phyloP scores from a whole-genome alignment of 2,888 invertebrate species.

The Drosophila testacea region DNA sequence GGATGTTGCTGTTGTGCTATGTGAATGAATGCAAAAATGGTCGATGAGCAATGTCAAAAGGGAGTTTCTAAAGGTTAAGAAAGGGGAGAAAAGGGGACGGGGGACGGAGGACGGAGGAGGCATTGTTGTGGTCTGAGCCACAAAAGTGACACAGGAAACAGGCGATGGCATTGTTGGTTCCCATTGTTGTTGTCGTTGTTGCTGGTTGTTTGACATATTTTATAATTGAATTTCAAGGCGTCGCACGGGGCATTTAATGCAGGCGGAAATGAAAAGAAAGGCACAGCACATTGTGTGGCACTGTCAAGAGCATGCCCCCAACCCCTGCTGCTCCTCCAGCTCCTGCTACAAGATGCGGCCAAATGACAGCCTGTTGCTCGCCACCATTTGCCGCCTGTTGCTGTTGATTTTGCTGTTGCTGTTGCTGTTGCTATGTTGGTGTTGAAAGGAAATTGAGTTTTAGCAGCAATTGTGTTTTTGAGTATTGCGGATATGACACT shows the following conservation, averaged over 20 bases:
- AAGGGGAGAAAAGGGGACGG: background rate
- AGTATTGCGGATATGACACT: constrained; percentile 18
- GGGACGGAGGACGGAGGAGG: background rate
- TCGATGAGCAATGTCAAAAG: constrained; percentile 15
- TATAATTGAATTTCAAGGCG: constrained; percentile 78
- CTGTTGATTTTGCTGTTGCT: constrained; percentile 24
- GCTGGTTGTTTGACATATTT: constrained; percentile 73
- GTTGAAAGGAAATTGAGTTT: constrained; percentile 60
- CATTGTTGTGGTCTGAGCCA: constrained; percentile 13
- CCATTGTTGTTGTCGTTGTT: constrained; percentile 30
- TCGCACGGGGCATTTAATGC: constrained; percentile 37
- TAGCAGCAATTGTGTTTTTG: constrained; percentile 36
- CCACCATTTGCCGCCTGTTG: constrained; percentile 40
- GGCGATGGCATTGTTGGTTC: constrained; percentile 46
- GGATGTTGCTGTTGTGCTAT: constrained; percentile 9
- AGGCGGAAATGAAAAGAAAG: constrained; percentile 47
- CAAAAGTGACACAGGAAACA: constrained; percentile 39
- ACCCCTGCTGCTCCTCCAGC: too few relatives aligned
- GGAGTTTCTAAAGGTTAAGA: constrained; percentile 2
- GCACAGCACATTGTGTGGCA: constrained; percentile 7
- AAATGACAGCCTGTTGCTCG: constrained; percentile 51
- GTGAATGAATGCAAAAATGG: constrained; percentile 24
- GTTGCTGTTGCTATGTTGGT: constrained; percentile 12
- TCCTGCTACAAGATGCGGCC: constrained; percentile 10
- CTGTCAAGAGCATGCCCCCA: background rate